phyloP scores from a whole-genome alignment of 2,797 vertebrate species.

The Poecilia wingei region DNA sequence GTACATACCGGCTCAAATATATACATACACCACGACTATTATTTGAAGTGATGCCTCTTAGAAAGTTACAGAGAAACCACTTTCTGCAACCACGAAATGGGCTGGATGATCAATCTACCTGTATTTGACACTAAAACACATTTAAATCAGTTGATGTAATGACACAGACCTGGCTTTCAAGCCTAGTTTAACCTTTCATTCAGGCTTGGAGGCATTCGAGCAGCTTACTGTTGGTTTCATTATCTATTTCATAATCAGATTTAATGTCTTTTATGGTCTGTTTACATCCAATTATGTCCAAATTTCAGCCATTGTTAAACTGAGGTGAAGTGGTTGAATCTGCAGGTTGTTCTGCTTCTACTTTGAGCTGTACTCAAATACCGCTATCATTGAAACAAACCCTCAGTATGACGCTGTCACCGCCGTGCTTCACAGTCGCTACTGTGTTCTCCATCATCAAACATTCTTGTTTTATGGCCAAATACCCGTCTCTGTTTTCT shows the following conservation, averaged over 20 bases:
- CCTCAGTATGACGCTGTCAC: neutral
- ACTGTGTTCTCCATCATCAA: neutral
- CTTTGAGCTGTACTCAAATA: neutral
- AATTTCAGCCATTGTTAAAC: neutral
- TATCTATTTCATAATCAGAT: neutral
- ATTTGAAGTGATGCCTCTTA: neutral
- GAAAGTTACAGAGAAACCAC: neutral
- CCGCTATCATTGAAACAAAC: neutral
- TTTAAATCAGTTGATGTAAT: neutral
- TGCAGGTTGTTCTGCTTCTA: neutral
- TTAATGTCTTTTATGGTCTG: neutral
- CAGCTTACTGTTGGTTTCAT: neutral
- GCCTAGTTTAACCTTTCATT: neutral
- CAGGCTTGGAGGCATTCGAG: neutral
- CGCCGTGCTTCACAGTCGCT: neutral
- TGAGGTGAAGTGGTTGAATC: neutral
- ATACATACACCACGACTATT: neutral
- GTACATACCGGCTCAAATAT: neutral
- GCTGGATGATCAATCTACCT: neutral
- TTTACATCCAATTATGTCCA: neutral
- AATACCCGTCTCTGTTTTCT: neutral
- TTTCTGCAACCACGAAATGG: neutral
- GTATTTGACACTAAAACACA: neutral
- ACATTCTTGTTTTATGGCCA: neutral
- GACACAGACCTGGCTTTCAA: neutral